phyloP scores from a whole-genome alignment of 2,113 vertebrate species.

The Anarhynchus alexandrinus region DNA sequence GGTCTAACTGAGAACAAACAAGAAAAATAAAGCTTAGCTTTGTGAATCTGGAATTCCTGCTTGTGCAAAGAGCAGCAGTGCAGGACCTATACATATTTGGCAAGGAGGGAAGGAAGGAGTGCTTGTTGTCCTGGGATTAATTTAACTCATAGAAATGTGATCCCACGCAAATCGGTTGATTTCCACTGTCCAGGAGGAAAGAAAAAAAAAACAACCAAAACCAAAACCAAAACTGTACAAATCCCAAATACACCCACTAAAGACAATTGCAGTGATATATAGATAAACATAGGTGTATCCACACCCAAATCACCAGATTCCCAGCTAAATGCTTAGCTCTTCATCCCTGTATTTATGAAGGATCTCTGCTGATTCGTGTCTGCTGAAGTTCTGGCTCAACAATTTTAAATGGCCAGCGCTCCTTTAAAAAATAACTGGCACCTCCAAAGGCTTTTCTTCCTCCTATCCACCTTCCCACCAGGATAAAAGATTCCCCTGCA shows the following conservation, averaged over 20 bases:
- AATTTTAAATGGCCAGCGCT: background rate
- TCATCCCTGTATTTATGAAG: background rate
- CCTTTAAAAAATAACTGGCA: background rate
- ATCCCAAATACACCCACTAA: background rate
- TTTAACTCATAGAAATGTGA: background rate
- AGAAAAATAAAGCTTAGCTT: background rate
- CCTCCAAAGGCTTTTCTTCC: constrained; percentile 1
- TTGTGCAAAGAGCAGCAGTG: background rate
- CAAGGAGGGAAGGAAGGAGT: background rate
- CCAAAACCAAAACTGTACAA: background rate
- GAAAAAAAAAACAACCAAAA: background rate
- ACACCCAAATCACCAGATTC: background rate
- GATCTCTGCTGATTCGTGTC: background rate
- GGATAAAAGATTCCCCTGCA: constrained; percentile 33
- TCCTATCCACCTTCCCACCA: background rate
- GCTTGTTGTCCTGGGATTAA: background rate
- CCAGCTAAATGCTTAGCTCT: background rate
- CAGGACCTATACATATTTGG: background rate
- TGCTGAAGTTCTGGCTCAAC: background rate
- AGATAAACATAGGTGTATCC: rapidly evolving
- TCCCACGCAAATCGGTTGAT: background rate
- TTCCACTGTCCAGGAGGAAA: background rate
- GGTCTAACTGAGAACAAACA: background rate
- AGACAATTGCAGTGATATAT: background rate
- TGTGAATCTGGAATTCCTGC: background rate